phyloP scores from a whole-genome alignment of 1,140 invertebrate species.

The Brachionus manjavacas region DNA sequence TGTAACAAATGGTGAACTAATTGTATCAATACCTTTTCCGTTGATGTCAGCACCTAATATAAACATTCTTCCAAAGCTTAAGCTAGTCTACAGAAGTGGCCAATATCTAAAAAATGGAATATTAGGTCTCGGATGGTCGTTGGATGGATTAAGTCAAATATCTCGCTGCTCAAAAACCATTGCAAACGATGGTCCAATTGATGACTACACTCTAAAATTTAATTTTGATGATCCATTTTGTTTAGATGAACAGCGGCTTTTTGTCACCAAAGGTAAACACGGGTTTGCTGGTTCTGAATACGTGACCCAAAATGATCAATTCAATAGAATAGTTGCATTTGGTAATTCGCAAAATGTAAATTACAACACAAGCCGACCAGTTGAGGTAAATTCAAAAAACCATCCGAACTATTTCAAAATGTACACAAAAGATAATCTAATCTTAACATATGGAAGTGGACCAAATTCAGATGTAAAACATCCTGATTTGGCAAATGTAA shows the following conservation, averaged over 20 bases:
- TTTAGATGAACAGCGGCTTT: neutral
- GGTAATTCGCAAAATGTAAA: conserved; percentile 8
- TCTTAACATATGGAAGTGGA: neutral
- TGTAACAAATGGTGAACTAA: neutral
- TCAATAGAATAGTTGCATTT: neutral
- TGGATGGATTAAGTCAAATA: neutral
- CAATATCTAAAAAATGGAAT: conserved; percentile 17
- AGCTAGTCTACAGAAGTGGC: neutral
- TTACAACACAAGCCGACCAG: neutral
- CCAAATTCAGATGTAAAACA: neutral
- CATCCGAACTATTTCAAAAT: neutral
- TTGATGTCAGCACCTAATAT: neutral
- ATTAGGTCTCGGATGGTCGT: conserved; percentile 3
- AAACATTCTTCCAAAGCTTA: conserved; percentile 5
- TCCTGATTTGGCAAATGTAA: neutral
- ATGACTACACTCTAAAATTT: conserved; percentile 12
- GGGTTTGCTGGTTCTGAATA: neutral
- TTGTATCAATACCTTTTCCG: neutral
- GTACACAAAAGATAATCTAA: neutral
- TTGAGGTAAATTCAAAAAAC: neutral
- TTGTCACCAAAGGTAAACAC: neutral
- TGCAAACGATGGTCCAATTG: conserved; percentile 10
- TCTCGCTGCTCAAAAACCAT: neutral
- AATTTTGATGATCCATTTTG: conserved; percentile 16
- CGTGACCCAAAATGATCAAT: conserved; percentile 10